A percentile compares a stretch with the other conserved stretches of the same genome.
These are phyloP conservation scores for Mus musculus DNA, from an alignment of 2,113 vertebrate genomes.

Conservation along the genomic window GRCm39 chr1:80134001-80134500, in stretches of 20 bases:
- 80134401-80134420: background rate
- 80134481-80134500: background rate
- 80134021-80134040: background rate
- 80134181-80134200: background rate
- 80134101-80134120: background rate
- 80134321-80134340: background rate
- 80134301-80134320: background rate
- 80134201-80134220: background rate
- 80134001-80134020: no score
- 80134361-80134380: background rate
- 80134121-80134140: background rate
- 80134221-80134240: background rate
- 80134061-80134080: background rate
- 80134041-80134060: background rate
- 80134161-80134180: background rate
- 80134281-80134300: background rate
- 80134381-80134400: background rate
- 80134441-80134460: background rate
- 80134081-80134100: background rate
- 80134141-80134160: background rate
- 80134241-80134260: background rate
- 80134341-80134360: background rate
- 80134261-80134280: background rate
- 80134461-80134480: background rate
- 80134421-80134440: background rate